A percentile compares a stretch with the other conserved stretches of the same genome.
Conservation (phyloP, 2,888 invertebrate species). For the Agapetus fuscipes region DNA sequence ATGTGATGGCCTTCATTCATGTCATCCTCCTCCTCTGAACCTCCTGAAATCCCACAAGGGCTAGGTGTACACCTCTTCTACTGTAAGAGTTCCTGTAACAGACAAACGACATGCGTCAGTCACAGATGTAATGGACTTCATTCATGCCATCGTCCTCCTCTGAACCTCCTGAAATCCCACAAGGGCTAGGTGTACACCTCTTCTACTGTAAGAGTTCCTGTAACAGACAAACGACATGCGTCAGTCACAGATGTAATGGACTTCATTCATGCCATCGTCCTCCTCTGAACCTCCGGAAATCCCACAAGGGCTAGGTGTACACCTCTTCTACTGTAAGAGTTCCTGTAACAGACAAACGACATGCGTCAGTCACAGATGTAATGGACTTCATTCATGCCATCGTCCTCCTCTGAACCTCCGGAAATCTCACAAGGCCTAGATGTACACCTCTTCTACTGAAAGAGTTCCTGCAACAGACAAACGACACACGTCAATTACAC, state of each 20-base stretch:
- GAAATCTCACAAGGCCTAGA: no score
- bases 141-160: background rate
- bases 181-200: conserved; percentile 95
- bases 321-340: conserved; percentile 97
- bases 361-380: background rate
- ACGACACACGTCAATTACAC: conserved; percentile 5
- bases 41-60: no score
- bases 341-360: conserved; percentile 49
- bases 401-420: background rate
- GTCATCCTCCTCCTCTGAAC: background rate
- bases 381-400: background rate
- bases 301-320: no score
- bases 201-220: conserved; percentile 97
- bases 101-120: conserved; percentile 18
- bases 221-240: conserved; percentile 24
- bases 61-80: conserved; percentile 96
- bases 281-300: background rate
- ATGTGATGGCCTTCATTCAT: background rate
- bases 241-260: background rate
- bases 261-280: background rate
- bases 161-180: no score
- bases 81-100: conserved; percentile 86
- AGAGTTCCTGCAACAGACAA: conserved; percentile 69
- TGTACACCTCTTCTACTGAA: conserved; percentile 96
- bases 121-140: background rate